A percentile compares a stretch with the other conserved stretches of the same genome.
Conservation (phyloP, 2,888 invertebrate genomes). For the Eretmocerus hayati region DNA sequence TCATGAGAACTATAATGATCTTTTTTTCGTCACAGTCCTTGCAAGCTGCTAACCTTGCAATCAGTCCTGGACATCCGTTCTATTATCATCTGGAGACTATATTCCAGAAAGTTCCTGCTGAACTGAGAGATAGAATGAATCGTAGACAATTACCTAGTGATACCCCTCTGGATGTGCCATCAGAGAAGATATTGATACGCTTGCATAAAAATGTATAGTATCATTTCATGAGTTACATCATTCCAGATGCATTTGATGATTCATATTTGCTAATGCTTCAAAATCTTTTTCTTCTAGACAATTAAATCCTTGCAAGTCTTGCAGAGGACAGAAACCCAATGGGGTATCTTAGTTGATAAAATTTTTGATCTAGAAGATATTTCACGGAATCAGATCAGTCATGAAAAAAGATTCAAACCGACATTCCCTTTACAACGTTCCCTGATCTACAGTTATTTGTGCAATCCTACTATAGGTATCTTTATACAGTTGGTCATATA, state of each 20-base stretch:
- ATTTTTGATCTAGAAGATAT: constrained; percentile 84
- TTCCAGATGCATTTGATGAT: background rate
- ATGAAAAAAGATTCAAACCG: constrained; percentile 57
- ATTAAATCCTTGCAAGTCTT: constrained; percentile 88
- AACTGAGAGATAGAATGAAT: constrained; percentile 67
- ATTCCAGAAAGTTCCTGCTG: constrained; percentile 76
- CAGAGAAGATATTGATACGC: constrained; percentile 78
- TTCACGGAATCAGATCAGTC: constrained; percentile 64
- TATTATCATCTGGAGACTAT: constrained; percentile 82
- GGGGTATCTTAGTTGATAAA: constrained; percentile 76
- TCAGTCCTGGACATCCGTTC: constrained; percentile 68
- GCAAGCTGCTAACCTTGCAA: constrained; percentile 70
- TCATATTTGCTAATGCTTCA: too few species aligned
- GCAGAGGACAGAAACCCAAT: constrained; percentile 90
- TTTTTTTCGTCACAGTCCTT: constrained; percentile 58
- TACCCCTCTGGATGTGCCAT: constrained; percentile 60
- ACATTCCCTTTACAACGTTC: constrained; percentile 63
- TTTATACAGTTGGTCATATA: constrained; percentile 4
- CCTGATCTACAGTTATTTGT: constrained; percentile 54
- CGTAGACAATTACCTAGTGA: constrained; percentile 56
- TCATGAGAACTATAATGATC: background rate
- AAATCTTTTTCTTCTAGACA: constrained; percentile 48
- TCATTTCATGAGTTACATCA: constrained; percentile 2
- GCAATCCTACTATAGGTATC: constrained; percentile 61
- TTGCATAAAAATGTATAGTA: constrained; percentile 76